phyloP scores from a whole-genome alignment of 2,113 vertebrate genomes.

The Thamnaconus septentrionalis region DNA sequence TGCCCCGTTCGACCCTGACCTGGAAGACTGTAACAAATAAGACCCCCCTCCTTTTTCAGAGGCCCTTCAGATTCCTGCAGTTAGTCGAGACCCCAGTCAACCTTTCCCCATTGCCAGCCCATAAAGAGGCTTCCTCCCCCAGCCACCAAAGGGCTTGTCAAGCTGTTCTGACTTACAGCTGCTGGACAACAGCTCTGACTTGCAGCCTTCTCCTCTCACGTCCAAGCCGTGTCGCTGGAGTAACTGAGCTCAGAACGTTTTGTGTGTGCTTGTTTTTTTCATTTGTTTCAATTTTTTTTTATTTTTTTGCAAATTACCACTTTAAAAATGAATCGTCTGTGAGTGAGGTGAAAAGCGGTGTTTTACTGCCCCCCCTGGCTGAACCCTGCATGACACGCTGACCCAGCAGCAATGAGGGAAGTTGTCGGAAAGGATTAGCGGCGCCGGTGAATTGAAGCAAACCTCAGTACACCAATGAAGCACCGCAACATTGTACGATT shows the following conservation, averaged over 20 bases:
- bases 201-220: slow-evolving; percentile 10
- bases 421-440: too few species aligned
- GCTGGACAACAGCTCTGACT: slow-evolving; percentile 12
- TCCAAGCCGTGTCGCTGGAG: slow-evolving; percentile 3
- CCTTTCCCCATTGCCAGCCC: slow-evolving; percentile 50
- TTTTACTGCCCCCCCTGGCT: slow-evolving; percentile 7
- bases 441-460: too few species aligned
- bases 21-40: slow-evolving; percentile 56
- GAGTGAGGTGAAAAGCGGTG: neutral
- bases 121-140: slow-evolving; percentile 63
- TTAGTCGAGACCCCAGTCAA: slow-evolving; percentile 46
- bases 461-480: too few species aligned
- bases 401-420: too few species aligned
- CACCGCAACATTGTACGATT: too few species aligned
- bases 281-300: too few species aligned
- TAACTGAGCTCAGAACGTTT: neutral
- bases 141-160: slow-evolving; percentile 12
- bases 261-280: too few species aligned
- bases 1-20: slow-evolving; percentile 50
- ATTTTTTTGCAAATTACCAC: neutral
- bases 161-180: neutral
- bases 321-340: neutral
- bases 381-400: neutral
- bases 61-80: slow-evolving; percentile 52
- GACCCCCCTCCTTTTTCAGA: slow-evolving; percentile 27